Conservation (phyloP, 2,888 invertebrate genomes). For the Oxyteleia sp. region DNA sequence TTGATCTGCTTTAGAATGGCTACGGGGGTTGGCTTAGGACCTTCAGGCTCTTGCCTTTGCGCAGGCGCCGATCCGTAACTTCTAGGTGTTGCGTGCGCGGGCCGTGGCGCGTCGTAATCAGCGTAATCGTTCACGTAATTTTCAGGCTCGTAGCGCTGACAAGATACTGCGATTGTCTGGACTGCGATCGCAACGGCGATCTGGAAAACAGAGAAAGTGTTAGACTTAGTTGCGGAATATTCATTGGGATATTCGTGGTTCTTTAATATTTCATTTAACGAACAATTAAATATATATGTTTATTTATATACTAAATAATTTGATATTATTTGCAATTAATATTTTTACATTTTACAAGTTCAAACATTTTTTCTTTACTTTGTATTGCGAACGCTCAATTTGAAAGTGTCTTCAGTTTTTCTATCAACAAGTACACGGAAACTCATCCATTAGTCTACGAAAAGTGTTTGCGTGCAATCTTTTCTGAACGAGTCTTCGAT, state of each 20-base stretch:
- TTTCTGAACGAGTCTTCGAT: conserved; percentile 16
- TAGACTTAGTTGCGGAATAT: conserved; percentile 5
- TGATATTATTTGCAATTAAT: too few relatives aligned
- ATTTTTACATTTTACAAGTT: too few relatives aligned
- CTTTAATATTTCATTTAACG: background rate
- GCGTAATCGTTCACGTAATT: conserved; percentile 88
- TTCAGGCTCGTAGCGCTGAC: conserved; percentile 88
- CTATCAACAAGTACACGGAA: background rate
- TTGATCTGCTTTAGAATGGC: conserved; percentile 96
- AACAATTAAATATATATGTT: background rate
- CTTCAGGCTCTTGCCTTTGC: conserved; percentile 87
- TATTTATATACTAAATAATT: background rate
- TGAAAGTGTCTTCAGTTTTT: background rate
- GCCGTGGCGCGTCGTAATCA: conserved; percentile 83
- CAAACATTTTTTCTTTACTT: background rate
- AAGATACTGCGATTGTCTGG: conserved; percentile 81
- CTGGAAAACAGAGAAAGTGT: conserved; percentile 64
- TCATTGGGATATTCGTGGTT: background rate
- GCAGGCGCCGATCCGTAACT: conserved; percentile 88
- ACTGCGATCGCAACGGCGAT: conserved; percentile 71
- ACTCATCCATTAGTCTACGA: conserved; percentile 7
- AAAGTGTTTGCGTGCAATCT: conserved; percentile 9
- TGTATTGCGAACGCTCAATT: conserved; percentile 14
- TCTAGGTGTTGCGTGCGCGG: conserved; percentile 84
- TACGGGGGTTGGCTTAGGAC: conserved; percentile 90